A percentile compares a stretch with the other conserved stretches of the same genome.
Evolutionary conservation across 2,113 vertebrate species (phyloP).

Genomic region (Lasiurus borealis): DNA sequence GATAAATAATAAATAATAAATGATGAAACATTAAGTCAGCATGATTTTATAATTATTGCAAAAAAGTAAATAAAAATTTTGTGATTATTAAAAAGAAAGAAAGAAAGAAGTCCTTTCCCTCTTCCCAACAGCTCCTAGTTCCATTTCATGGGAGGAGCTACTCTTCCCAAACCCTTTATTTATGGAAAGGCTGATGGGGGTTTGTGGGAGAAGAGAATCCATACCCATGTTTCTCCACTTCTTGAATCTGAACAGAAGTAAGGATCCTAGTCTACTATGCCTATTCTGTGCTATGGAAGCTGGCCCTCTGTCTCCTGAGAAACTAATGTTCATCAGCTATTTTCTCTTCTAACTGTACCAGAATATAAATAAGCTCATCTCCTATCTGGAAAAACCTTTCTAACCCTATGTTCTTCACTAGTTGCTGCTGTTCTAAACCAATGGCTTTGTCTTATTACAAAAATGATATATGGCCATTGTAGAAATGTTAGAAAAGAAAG

Average conservation of each 20-base stretch:
- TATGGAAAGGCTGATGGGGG: background rate
- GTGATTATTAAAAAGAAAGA: conserved; percentile 75
- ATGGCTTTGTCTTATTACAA: background rate
- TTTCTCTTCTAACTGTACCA: background rate
- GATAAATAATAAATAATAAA: conserved; percentile 80
- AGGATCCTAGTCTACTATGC: background rate
- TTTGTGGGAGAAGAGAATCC: background rate
- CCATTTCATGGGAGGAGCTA: background rate
- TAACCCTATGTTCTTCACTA: background rate
- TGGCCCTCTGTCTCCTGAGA: background rate
- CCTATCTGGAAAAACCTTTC: background rate
- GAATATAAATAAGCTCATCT: background rate
- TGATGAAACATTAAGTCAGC: conserved; percentile 70
- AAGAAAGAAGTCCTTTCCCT: background rate
- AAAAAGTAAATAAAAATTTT: conserved; percentile 78
- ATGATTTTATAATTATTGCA: conserved; percentile 81
- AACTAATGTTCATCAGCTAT: background rate
- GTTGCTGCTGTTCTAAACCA: conserved; percentile 1
- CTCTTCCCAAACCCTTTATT: background rate
- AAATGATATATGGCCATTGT: background rate
- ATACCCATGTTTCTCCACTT: background rate
- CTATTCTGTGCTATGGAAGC: background rate
- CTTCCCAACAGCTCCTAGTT: background rate
- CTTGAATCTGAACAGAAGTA: background rate
- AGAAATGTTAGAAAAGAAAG: conserved; percentile 52